Evolutionary conservation across 2,113 vertebrate species (phyloP), one percentile per base, ranked within the genome.

Genomic region (Gavialis gangeticus): DNA sequence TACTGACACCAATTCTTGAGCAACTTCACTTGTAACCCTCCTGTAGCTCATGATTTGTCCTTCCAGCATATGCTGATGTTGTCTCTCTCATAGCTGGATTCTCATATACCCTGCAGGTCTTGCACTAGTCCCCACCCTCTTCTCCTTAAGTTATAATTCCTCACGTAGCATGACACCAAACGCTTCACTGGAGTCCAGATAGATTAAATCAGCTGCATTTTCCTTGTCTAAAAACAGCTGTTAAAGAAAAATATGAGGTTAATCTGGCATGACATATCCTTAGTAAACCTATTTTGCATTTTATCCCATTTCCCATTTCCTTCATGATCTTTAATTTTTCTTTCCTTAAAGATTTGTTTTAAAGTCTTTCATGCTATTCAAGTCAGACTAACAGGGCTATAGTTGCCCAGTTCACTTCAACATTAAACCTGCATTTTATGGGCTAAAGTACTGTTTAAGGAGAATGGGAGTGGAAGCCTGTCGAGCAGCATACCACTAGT

Each of bases 291-390:
- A 86, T 93, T 90, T 85, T 88, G 83, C 84, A 93, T 94, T 94
- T 96, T 80, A 92, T 93, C 89, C 92, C 71, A 88, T 92, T 96
- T 96, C 60, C 92, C 62, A 96, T 91, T 94, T 97, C 94, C 87
- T 71, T 81, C 89, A 88, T 62, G 93, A 89, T 89, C 79, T 93
- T 96, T 96, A 96, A 96, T 96, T 96, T 92, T 97, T 89, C 94
- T 96, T 95, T 93, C 89, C 75, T 95, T 81, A 93, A 90, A 91
- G 93, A 97, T 96, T 95, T 97, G 92, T 87, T 97, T 96, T 95
- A 92, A 96, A 97, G 96, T 95, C 95, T 97, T 92, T 88, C 69
- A 92, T 91, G 96, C 95, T 95, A 30, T 37, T 86, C 89, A 96
- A 93, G 95, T 94, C 84, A 95, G 83, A 95, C 95, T 97, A 96